phyloP scores from a whole-genome alignment of 1,140 invertebrate genomes.

The Neotoxoptera formosana region DNA sequence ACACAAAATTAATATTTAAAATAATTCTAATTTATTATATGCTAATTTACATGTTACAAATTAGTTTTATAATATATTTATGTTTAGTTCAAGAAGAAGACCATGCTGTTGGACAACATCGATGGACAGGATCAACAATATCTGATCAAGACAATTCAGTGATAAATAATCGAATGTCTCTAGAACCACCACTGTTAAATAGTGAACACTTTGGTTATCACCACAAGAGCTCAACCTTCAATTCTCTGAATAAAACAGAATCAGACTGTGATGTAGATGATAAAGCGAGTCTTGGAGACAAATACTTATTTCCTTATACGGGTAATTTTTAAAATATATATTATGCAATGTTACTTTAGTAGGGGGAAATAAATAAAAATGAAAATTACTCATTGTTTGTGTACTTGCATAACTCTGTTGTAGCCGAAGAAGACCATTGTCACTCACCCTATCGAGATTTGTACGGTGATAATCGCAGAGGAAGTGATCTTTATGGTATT shows the following conservation, averaged over 20 bases:
- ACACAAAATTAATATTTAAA: too few species aligned
- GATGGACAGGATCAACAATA: slow-evolving; percentile 61
- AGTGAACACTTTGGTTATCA: slow-evolving; percentile 53
- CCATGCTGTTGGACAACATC: slow-evolving; percentile 58
- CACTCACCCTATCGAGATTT: slow-evolving; percentile 52
- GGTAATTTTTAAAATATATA: slow-evolving; percentile 62
- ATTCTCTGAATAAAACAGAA: slow-evolving; percentile 49
- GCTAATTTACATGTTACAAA: background rate
- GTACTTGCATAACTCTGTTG: background rate
- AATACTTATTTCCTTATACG: slow-evolving; percentile 65
- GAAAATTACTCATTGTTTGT: background rate
- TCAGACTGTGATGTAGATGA: slow-evolving; percentile 58
- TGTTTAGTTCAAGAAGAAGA: slow-evolving; percentile 59
- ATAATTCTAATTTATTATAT: background rate
- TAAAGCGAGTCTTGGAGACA: slow-evolving; percentile 62
- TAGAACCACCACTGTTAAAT: slow-evolving; percentile 57
- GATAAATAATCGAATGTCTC: slow-evolving; percentile 54
- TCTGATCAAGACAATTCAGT: slow-evolving; percentile 60
- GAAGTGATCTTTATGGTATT: slow-evolving; percentile 47
- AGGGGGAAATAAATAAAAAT: too few species aligned
- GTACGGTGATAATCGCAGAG: slow-evolving; percentile 43
- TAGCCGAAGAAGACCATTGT: slow-evolving; percentile 61
- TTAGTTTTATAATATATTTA: background rate
- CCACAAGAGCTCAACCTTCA: slow-evolving; percentile 48
- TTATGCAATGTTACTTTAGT: background rate